Percentiles rank a stretch among this genome's conserved stretches.
Conservation (phyloP, 1,140 invertebrate genomes). For the Aphidius gifuensis region DNA sequence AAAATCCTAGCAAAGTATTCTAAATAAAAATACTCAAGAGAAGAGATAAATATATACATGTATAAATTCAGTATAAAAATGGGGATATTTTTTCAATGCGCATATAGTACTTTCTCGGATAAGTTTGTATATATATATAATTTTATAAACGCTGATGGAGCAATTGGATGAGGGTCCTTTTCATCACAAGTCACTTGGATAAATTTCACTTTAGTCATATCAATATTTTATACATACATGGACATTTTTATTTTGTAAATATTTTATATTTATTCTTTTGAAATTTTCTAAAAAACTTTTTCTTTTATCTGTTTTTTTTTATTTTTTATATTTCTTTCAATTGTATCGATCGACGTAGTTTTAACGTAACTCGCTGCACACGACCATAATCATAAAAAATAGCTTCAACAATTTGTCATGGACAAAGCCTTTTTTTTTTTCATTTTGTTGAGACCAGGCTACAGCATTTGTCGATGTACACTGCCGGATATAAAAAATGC, state of each 20-base stretch:
- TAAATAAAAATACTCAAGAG: no score
- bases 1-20: neutral
- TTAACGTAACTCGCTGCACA: neutral
- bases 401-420: slow-evolving; percentile 25
- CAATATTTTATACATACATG: neutral
- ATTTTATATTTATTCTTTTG: neutral
- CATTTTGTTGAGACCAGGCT: neutral
- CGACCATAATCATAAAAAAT: slow-evolving; percentile 16
- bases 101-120: no score
- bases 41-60: no score
- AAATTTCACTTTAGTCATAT: no score
- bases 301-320: neutral
- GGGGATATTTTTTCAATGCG: no score
- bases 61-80: no score
- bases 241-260: slow-evolving; percentile 5
- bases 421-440: slow-evolving; percentile 16
- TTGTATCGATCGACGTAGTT: no score
- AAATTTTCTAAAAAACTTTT: neutral
- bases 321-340: neutral
- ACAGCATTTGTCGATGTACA: neutral
- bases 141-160: no score
- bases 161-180: no score
- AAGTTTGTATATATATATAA: no score
- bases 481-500: neutral
- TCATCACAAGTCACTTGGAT: no score